Percentiles rank a stretch among this genome's conserved stretches.
These are phyloP conservation scores for Fulmarus glacialis DNA, from an alignment of 2,113 vertebrate genomes.

Conservation along the genomic window DNA sequence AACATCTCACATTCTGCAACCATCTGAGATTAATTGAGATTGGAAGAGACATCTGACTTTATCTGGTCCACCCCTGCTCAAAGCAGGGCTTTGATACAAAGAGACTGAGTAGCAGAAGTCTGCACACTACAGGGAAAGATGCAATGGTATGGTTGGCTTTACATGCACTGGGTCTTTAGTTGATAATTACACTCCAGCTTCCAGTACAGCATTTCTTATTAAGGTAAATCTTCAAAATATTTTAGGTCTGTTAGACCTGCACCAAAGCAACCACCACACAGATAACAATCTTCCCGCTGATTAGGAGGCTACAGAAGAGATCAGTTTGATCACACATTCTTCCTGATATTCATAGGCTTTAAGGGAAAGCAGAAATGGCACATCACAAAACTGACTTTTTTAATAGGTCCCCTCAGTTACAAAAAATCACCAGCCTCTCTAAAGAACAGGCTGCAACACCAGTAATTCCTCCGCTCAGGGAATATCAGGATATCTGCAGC, in stretches of 20 bases:
- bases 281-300: too few relatives aligned
- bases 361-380: not conserved
- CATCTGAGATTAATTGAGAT: not conserved
- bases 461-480: not conserved
- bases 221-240: not conserved
- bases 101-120: not conserved
- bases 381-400: not conserved
- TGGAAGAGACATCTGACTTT: not conserved
- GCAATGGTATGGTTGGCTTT: fast-evolving
- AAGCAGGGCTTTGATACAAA: not conserved
- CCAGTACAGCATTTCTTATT: not conserved
- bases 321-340: not conserved
- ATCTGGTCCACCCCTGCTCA: not conserved
- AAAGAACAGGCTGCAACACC: not conserved
- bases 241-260: not conserved
- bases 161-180: not conserved
- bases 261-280: not conserved
- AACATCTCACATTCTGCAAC: not conserved
- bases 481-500: not conserved
- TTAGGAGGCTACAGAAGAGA: not conserved
- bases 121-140: fast-evolving
- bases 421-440: not conserved
- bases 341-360: not conserved
- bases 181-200: not conserved
- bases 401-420: not conserved